Conservation (phyloP, 1,140 invertebrate species). For the Pemphigus obesinymphae region DNA sequence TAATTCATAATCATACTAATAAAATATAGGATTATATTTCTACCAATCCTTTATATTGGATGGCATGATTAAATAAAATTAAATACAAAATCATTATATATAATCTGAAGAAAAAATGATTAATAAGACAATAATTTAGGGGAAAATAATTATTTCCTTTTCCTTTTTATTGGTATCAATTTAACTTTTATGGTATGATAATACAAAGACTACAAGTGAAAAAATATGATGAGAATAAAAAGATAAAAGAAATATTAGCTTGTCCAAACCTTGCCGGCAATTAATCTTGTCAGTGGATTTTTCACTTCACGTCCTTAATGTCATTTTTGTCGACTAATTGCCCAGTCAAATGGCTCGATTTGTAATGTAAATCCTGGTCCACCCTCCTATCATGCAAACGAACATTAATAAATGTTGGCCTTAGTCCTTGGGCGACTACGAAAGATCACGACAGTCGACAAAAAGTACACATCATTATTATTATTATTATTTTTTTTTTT, state of each 20-base stretch:
- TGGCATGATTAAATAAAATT: too few relatives aligned
- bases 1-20: too few relatives aligned
- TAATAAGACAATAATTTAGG: too few relatives aligned
- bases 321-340: slow-evolving; percentile 36
- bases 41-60: too few relatives aligned
- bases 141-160: too few relatives aligned
- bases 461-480: slow-evolving; percentile 33
- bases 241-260: slow-evolving; percentile 20
- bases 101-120: too few relatives aligned
- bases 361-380: slow-evolving; percentile 30
- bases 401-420: slow-evolving; percentile 24
- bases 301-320: slow-evolving; percentile 20
- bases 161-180: too few relatives aligned
- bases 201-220: not conserved
- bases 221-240: not conserved
- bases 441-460: slow-evolving; percentile 28
- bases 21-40: too few relatives aligned
- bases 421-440: not conserved
- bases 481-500: too few relatives aligned
- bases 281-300: slow-evolving; percentile 23
- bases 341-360: slow-evolving; percentile 33
- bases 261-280: slow-evolving; percentile 1
- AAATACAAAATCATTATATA: too few relatives aligned
- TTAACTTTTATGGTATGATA: too few relatives aligned
- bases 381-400: not conserved